Evolutionary conservation across 2,888 invertebrate genomes (phyloP).

Genomic region (Athrips mouffetella): DNA sequence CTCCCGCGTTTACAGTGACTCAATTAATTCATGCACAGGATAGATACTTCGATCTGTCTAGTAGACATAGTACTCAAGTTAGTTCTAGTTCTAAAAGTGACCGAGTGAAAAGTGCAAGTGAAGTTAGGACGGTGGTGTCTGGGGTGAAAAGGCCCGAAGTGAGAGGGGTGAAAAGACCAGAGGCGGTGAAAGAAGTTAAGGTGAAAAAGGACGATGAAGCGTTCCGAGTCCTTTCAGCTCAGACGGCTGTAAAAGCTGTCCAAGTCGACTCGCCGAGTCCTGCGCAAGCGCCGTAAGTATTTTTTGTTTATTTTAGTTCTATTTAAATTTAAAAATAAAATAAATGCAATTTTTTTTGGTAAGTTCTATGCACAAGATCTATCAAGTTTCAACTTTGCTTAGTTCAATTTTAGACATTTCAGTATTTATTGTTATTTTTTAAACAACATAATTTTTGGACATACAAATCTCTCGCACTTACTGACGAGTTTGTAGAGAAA

Average conservation of each 20-base stretch:
- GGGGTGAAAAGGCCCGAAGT: slow-evolving; percentile 18
- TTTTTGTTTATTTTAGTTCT: neutral
- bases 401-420: too few species aligned
- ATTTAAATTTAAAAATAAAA: neutral
- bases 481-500: too few species aligned
- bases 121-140: slow-evolving; percentile 10
- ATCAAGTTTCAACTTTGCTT: too few species aligned
- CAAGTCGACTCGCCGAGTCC: slow-evolving; percentile 34
- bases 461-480: too few species aligned
- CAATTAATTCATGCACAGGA: slow-evolving; percentile 71
- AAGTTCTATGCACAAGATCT: too few species aligned
- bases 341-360: too few species aligned
- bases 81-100: slow-evolving; percentile 19
- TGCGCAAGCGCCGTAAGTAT: slow-evolving; percentile 46
- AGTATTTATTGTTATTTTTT: too few species aligned
- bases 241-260: slow-evolving; percentile 28
- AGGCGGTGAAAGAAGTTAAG: slow-evolving; percentile 15
- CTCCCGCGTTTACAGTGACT: slow-evolving; percentile 64
- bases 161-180: neutral
- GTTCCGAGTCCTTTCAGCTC: slow-evolving; percentile 48
- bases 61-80: slow-evolving; percentile 33
- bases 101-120: slow-evolving; percentile 4
- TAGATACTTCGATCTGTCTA: slow-evolving; percentile 64
- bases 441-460: too few species aligned
- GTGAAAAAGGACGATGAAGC: slow-evolving; percentile 38